Evolutionary conservation across 53 echinoderm and acorn worm species (phyloP).

Genomic region (Hippasteria phrygiana): DNA sequence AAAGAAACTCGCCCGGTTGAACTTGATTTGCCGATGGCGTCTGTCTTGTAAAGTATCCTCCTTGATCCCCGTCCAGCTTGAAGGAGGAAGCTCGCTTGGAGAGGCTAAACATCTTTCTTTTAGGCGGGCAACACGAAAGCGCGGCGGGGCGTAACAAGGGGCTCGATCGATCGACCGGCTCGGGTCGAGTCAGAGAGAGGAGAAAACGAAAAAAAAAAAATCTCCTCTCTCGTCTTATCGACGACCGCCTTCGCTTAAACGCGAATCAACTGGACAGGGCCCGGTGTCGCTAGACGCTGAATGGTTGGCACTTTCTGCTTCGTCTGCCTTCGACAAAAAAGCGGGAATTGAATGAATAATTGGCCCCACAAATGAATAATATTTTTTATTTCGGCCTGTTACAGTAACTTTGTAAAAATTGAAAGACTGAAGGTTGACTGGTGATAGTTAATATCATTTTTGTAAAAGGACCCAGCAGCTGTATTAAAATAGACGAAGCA

Average conservation of each 20-base stretch:
- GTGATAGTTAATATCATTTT: neutral
- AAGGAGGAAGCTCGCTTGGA: conserved; percentile 53
- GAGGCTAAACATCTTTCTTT: conserved; percentile 43
- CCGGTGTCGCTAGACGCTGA: conserved; percentile 28
- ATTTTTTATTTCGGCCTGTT: conserved; percentile 58
- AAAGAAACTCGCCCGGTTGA: no score
- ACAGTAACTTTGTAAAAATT: conserved; percentile 67
- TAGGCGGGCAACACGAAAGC: conserved; percentile 41
- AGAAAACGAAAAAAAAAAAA: neutral
- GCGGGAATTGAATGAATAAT: conserved; percentile 57
- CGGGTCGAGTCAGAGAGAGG: neutral
- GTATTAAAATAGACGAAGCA: neutral
- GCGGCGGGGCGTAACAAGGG: conserved; percentile 32
- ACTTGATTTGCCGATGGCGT: neutral
- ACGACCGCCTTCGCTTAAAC: conserved; percentile 7
- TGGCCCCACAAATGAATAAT: neutral
- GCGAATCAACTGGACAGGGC: neutral
- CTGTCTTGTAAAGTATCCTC: neutral
- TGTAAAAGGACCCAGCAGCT: neutral
- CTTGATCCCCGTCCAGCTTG: neutral
- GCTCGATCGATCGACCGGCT: conserved; percentile 26
- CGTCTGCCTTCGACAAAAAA: conserved; percentile 58
- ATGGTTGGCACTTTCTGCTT: conserved; percentile 46
- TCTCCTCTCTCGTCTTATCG: conserved; percentile 29
- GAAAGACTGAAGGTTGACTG: conserved; percentile 45